Evolutionary conservation across 2,113 vertebrate species (phyloP), one percentile per base, ranked within the genome.

Genomic region (Corythornis vintsioides): DNA sequence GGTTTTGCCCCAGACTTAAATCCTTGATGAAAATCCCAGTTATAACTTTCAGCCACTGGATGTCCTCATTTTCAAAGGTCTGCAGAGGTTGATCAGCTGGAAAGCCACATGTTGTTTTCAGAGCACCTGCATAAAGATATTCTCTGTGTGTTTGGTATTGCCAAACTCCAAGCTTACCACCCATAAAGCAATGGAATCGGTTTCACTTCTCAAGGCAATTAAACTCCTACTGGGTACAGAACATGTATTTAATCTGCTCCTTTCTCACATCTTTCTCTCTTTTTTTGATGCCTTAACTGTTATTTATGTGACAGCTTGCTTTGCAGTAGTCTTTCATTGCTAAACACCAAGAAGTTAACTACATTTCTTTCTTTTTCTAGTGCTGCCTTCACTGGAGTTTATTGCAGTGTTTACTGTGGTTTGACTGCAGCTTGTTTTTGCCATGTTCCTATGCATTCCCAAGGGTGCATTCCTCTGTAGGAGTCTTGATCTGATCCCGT

Each of bases 51-150:
- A 67, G 75, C 92, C 96, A 93, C 96, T 95, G 94, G 96, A 93
- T 96, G 96, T 92, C 96, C 94, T 96, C 91, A 12, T 95, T 91
- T 91, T 83, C 95, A 71, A 96, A 96, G 67, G 71, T 71, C 92
- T 92, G 75, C 74, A 89, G 38, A 91, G 22, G 90, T 74, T 87
- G 66, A 61, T 87, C 38, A n/a, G 47, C 87, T 87, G 87, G 52
- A 67, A 89, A 86, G 75, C 43, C 53, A 55, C 1, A 5, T 25
- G 78, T 47, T 80, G 65, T 92, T 93, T 76, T 83, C 38, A 55
- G 57, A 75, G 66, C 50, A 21, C 85, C 85, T 93, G 71, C 81
- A 29, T 90, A 73, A 91, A 89, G 75, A n/a, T 76, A 50, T 15
- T 66, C 18, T 26, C 10, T 47, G 35, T 29, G 15, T 59, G 25